Evolutionary conservation across 1,140 invertebrate species (phyloP).

Genomic region (Cotesia glomerata): DNA sequence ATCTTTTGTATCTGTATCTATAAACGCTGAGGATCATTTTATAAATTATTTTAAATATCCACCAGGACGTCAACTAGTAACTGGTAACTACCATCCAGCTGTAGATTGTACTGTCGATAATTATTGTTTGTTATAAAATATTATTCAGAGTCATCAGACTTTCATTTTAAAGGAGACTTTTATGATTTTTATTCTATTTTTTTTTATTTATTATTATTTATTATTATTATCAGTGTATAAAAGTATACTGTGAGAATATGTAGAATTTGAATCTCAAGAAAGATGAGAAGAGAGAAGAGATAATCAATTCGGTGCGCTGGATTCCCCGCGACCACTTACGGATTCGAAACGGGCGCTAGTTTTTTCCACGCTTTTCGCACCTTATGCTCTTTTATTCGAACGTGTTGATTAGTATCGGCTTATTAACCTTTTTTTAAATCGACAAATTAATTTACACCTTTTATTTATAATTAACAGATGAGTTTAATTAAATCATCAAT

Average conservation of each 20-base stretch:
- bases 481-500: too few species aligned
- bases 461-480: neutral
- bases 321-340: slow-evolving; percentile 51
- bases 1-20: neutral
- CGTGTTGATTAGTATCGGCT: slow-evolving; percentile 40
- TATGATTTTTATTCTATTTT: neutral
- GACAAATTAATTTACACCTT: neutral
- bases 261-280: neutral
- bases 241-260: neutral
- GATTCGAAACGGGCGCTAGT: slow-evolving; percentile 47
- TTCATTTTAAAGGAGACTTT: neutral
- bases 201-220: neutral
- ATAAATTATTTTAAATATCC: neutral
- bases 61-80: neutral
- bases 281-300: slow-evolving; percentile 39
- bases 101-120: slow-evolving; percentile 19
- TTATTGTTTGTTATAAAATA: slow-evolving; percentile 26
- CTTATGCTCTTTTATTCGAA: slow-evolving; percentile 23
- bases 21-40: neutral
- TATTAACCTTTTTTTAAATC: slow-evolving; percentile 38
- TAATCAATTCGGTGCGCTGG: slow-evolving; percentile 48
- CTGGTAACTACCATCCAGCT: neutral
- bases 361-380: slow-evolving; percentile 40
- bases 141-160: slow-evolving; percentile 2
- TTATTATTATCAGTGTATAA: neutral